Evolutionary conservation across 2,888 invertebrate species (phyloP).

Genomic region (Embidobia sp.): DNA sequence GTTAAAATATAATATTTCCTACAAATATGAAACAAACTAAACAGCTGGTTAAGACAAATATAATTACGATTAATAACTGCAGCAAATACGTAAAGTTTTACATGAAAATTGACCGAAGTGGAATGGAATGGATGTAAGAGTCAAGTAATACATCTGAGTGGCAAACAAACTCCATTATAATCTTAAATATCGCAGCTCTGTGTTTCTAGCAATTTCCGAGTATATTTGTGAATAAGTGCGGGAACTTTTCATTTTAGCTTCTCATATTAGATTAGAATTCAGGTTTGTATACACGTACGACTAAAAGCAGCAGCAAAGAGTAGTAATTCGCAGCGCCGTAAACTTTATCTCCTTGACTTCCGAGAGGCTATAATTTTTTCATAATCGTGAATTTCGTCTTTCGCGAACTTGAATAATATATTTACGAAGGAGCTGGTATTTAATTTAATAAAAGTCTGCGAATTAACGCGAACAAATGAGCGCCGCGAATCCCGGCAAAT

Average conservation of each 20-base stretch:
- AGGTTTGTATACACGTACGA: slow-evolving; percentile 19
- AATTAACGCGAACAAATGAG: slow-evolving; percentile 19
- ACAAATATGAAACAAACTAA: too few relatives aligned
- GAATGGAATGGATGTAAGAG: slow-evolving; percentile 18
- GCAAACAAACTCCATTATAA: slow-evolving; percentile 21
- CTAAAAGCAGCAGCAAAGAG: slow-evolving; percentile 28
- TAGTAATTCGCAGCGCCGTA: slow-evolving; percentile 25
- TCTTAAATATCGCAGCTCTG: slow-evolving; percentile 27
- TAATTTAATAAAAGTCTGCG: slow-evolving; percentile 30
- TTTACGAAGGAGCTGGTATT: slow-evolving; percentile 25
- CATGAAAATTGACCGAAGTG: slow-evolving; percentile 1
- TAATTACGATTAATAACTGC: slow-evolving; percentile 15
- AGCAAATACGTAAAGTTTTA: background rate
- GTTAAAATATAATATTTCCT: too few relatives aligned
- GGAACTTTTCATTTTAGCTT: slow-evolving; percentile 29
- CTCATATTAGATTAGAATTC: slow-evolving; percentile 34
- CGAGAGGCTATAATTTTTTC: slow-evolving; percentile 27
- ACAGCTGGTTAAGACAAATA: too few relatives aligned
- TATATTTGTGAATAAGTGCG: slow-evolving; percentile 5
- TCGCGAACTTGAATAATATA: slow-evolving; percentile 31
- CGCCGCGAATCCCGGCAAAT: slow-evolving; percentile 9
- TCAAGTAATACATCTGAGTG: slow-evolving; percentile 9
- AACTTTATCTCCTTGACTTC: slow-evolving; percentile 35
- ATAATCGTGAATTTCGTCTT: slow-evolving; percentile 25
- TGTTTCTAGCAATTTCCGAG: slow-evolving; percentile 19